Evolutionary conservation across 2,888 invertebrate species (phyloP).

Genomic region (Athetis lepigone): DNA sequence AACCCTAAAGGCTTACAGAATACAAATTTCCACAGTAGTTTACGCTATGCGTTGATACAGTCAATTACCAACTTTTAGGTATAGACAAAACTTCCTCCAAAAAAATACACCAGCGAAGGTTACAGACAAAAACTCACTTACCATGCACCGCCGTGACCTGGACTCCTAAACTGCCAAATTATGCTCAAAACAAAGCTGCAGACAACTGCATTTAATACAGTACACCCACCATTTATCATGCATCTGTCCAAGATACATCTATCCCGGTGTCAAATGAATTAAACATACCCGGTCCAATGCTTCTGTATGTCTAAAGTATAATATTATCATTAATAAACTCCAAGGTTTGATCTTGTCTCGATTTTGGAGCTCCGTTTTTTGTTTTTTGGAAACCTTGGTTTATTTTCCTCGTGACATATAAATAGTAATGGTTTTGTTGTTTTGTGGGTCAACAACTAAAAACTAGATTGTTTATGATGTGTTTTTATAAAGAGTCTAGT

Average conservation of each 20-base stretch:
- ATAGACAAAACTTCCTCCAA: slow-evolving; percentile 5
- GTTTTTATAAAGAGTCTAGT: neutral
- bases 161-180: slow-evolving; percentile 82
- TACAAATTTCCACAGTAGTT: no score
- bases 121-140: slow-evolving; percentile 57
- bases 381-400: slow-evolving; percentile 48
- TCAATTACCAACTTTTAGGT: no score
- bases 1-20: no score
- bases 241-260: slow-evolving; percentile 67
- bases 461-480: neutral
- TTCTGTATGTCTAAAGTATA: slow-evolving; percentile 74
- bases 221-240: slow-evolving; percentile 75
- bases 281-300: slow-evolving; percentile 70
- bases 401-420: slow-evolving; percentile 58
- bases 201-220: slow-evolving; percentile 82
- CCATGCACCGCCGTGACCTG: slow-evolving; percentile 76
- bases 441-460: slow-evolving; percentile 23
- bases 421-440: slow-evolving; percentile 43
- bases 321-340: slow-evolving; percentile 82
- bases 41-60: no score
- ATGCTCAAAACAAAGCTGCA: slow-evolving; percentile 79
- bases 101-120: slow-evolving; percentile 65
- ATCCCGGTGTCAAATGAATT: slow-evolving; percentile 80
- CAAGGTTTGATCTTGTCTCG: slow-evolving; percentile 63
- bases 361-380: slow-evolving; percentile 30